These are phyloP conservation scores for Falco novaeseelandiae DNA, from an alignment of 2,797 vertebrate genomes.

Conservation along the genomic window DNA sequence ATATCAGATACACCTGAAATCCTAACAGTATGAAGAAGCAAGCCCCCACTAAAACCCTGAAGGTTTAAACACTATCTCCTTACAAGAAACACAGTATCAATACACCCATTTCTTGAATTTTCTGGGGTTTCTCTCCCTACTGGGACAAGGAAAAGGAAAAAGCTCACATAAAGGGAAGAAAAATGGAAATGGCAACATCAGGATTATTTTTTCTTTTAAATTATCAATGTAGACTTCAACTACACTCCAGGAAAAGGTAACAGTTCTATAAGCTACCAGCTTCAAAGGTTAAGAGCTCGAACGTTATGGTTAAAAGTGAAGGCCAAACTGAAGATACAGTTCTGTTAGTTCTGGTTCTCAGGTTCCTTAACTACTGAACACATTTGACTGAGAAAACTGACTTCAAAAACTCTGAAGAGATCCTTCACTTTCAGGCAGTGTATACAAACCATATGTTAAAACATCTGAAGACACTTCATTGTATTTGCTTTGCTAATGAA, in stretches of 20 bases:
- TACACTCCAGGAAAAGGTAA: background rate
- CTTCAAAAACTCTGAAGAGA: background rate
- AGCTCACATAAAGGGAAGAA: background rate
- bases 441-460: background rate
- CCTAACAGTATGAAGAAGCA: background rate
- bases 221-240: background rate
- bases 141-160: background rate
- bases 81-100: background rate
- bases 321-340: background rate
- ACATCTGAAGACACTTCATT: background rate
- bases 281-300: background rate
- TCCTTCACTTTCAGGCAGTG: background rate
- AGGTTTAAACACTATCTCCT: background rate
- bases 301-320: background rate
- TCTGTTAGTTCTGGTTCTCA: background rate
- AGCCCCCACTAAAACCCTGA: fast-evolving
- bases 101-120: background rate
- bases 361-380: background rate
- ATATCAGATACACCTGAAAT: background rate
- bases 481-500: background rate
- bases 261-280: background rate
- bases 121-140: background rate
- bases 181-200: background rate
- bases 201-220: background rate
- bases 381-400: background rate